Evolutionary conservation across 2,113 vertebrate genomes (phyloP).

Genomic region (Tretioscincus oriximinensis): DNA sequence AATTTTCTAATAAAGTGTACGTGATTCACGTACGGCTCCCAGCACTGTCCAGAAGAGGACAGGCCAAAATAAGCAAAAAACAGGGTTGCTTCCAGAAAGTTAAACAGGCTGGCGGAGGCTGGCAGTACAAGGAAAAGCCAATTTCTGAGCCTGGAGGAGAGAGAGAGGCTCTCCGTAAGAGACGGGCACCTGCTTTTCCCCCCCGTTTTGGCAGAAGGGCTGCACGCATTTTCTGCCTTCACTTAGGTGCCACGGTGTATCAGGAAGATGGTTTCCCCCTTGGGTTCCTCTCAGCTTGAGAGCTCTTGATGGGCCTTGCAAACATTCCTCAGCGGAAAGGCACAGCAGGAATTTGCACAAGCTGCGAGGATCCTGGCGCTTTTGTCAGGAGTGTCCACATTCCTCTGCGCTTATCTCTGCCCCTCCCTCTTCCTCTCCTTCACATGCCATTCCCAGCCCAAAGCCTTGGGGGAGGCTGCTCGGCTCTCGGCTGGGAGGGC

Average conservation of each 20-base stretch:
- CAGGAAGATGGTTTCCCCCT: constrained; percentile 13
- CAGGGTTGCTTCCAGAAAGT: neutral
- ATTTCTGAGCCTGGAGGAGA: neutral
- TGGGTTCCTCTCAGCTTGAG: constrained; percentile 23
- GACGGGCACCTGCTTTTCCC: neutral
- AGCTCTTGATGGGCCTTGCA: constrained; percentile 26
- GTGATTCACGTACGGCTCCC: neutral
- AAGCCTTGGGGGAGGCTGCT: neutral
- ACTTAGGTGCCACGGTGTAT: constrained; percentile 12
- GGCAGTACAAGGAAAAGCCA: neutral
- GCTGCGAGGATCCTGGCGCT: neutral
- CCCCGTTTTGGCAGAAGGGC: constrained; percentile 4
- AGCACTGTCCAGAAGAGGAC: neutral
- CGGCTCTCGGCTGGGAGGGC: neutral
- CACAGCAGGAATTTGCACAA: constrained; percentile 24
- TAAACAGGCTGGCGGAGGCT: neutral
- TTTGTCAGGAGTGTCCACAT: constrained; percentile 19
- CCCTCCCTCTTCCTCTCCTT: constrained; percentile 3
- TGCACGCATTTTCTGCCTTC: neutral
- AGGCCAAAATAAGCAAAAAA: neutral
- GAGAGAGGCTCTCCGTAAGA: neutral
- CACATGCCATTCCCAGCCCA: constrained; percentile 23
- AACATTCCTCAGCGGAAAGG: constrained; percentile 26
- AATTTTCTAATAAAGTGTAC: too few relatives aligned
- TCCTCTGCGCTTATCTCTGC: constrained; percentile 25